Conservation (phyloP, 2,113 vertebrate species). For the Trogon surrucura region DNA sequence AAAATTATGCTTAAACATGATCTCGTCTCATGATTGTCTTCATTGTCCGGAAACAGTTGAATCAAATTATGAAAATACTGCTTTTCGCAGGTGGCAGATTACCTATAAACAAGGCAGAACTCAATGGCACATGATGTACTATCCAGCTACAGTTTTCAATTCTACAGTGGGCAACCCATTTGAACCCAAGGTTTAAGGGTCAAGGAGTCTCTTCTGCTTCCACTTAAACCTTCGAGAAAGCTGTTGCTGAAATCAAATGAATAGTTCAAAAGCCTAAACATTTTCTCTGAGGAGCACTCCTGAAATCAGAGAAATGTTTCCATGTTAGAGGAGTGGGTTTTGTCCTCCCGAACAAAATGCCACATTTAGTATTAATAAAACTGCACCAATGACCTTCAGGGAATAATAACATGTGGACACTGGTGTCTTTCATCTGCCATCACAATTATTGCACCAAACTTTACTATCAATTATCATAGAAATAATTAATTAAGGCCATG, state of each 20-base stretch:
- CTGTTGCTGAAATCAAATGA: not conserved
- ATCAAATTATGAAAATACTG: not conserved
- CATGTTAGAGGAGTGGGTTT: not conserved
- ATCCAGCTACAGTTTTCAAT: not conserved
- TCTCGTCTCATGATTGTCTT: not conserved
- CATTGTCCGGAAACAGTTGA: conserved; percentile 10
- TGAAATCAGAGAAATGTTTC: not conserved
- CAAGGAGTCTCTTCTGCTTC: not conserved
- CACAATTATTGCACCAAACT: not conserved
- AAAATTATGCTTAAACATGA: conserved; percentile 5
- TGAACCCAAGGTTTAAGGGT: not conserved
- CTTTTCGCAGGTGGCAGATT: not conserved
- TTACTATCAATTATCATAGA: not conserved
- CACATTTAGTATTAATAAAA: not conserved
- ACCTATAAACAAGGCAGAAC: conserved; percentile 4
- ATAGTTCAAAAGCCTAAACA: not conserved
- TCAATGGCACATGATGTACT: not conserved
- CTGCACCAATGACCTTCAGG: fast-evolving
- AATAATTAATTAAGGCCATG: not conserved
- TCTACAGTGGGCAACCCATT: not conserved
- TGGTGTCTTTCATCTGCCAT: not conserved
- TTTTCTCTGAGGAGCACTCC: not conserved
- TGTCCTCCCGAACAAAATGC: not conserved
- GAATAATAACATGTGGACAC: not conserved
- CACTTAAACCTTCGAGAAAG: not conserved